These are phyloP conservation scores for Wasmannia auropunctata DNA, from an alignment of 1,140 invertebrate species.

Conservation along the genomic window DNA sequence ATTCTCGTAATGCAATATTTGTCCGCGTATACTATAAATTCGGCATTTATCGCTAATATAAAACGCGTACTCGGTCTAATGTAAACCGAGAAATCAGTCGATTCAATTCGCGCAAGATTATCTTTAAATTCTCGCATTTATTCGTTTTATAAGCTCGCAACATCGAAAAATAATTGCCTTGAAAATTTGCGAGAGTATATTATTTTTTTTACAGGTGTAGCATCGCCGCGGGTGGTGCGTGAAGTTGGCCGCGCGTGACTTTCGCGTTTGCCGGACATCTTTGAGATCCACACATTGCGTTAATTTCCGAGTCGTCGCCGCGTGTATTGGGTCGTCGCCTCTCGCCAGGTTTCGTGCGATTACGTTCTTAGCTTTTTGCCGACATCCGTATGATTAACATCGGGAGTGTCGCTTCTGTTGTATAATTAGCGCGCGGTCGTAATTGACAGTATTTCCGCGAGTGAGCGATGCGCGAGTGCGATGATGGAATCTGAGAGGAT, in stretches of 20 bases:
- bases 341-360: neutral
- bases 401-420: neutral
- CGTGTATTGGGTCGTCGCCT: too few species aligned
- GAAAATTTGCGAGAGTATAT: neutral
- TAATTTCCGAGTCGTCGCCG: neutral
- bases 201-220: neutral
- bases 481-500: neutral
- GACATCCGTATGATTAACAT: neutral
- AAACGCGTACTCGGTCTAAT: neutral
- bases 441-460: neutral
- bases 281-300: neutral
- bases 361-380: neutral
- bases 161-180: neutral
- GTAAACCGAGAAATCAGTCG: neutral
- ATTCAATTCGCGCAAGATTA: neutral
- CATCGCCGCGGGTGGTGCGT: neutral
- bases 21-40: too few species aligned
- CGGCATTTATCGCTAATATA: neutral
- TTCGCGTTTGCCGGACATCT: neutral
- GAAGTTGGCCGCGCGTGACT: neutral
- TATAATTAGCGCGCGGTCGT: neutral
- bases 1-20: too few species aligned
- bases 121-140: too few species aligned
- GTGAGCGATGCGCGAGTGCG: neutral
- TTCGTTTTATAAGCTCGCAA: too few species aligned